Conservation (phyloP, 2,113 vertebrate species). For the Alethe castanea region DNA sequence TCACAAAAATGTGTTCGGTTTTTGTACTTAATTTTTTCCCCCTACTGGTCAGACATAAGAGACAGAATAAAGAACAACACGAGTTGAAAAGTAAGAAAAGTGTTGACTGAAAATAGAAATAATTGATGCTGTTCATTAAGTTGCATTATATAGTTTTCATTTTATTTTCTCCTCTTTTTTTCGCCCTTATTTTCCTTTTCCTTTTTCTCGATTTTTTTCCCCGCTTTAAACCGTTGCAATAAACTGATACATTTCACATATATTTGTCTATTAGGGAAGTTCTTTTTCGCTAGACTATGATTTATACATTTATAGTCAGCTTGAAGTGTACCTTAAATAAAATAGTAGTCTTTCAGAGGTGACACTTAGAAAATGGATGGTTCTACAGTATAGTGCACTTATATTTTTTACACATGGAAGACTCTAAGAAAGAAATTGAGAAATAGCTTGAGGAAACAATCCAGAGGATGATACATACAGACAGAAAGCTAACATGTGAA, state of each 20-base stretch:
- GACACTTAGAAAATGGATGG: background rate
- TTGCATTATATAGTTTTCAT: background rate
- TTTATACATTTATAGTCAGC: background rate
- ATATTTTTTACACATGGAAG: background rate
- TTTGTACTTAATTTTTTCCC: background rate
- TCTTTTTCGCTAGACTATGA: background rate
- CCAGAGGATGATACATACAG: background rate
- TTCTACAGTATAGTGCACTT: background rate
- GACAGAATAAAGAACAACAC: background rate
- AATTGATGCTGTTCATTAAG: background rate
- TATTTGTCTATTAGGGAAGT: background rate
- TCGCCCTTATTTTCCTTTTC: background rate
- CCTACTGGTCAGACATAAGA: background rate
- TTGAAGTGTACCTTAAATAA: background rate
- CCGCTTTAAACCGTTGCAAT: background rate
- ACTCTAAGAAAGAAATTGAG: background rate
- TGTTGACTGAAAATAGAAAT: background rate
- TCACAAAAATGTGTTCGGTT: accelerated
- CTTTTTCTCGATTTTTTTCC: background rate
- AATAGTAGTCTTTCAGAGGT: background rate
- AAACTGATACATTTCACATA: background rate
- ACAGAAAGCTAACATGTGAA: background rate
- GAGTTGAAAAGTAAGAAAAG: background rate
- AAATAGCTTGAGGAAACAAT: background rate
- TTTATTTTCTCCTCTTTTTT: background rate